phyloP scores from a whole-genome alignment of 1,140 invertebrate species.

The Brachionus sp. region DNA sequence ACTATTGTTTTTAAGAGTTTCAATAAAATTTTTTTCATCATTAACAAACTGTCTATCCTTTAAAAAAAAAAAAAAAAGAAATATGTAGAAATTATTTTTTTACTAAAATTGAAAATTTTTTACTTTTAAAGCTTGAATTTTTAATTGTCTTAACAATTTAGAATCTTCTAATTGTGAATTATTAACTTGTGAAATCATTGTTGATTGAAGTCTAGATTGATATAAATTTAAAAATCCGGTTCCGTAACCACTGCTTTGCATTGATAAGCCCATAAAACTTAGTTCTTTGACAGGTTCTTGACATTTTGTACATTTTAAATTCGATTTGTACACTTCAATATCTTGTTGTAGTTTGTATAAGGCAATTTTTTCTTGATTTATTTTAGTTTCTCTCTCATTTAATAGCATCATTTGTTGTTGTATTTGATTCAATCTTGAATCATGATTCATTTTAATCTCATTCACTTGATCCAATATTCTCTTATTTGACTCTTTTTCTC shows the following conservation, averaged over 20 bases:
- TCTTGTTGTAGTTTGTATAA: slow-evolving; percentile 25
- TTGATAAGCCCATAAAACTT: not conserved
- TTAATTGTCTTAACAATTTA: slow-evolving; percentile 11
- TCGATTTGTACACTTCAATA: slow-evolving; percentile 26
- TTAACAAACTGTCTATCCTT: slow-evolving; percentile 34
- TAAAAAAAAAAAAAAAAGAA: not conserved
- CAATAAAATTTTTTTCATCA: slow-evolving; percentile 35
- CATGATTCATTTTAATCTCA: slow-evolving; percentile 30
- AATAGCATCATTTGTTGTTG: slow-evolving; percentile 36
- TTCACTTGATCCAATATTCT: slow-evolving; percentile 32
- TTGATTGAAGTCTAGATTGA: not conserved
- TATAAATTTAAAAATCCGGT: not conserved
- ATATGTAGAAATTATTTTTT: not conserved
- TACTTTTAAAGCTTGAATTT: slow-evolving; percentile 2
- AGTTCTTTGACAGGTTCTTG: slow-evolving; percentile 36
- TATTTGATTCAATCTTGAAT: slow-evolving; percentile 41
- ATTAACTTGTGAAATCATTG: slow-evolving; percentile 20
- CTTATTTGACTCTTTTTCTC: slow-evolving; percentile 25
- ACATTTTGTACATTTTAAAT: slow-evolving; percentile 3
- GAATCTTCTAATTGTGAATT: slow-evolving; percentile 31
- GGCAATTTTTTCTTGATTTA: slow-evolving; percentile 38
- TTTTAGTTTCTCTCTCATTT: slow-evolving; percentile 27
- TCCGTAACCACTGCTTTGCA: slow-evolving; percentile 39
- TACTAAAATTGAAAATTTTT: not conserved
- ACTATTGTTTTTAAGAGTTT: not conserved